phyloP scores from a whole-genome alignment of 2,113 vertebrate genomes.

The Cardinalis cardinalis region DNA sequence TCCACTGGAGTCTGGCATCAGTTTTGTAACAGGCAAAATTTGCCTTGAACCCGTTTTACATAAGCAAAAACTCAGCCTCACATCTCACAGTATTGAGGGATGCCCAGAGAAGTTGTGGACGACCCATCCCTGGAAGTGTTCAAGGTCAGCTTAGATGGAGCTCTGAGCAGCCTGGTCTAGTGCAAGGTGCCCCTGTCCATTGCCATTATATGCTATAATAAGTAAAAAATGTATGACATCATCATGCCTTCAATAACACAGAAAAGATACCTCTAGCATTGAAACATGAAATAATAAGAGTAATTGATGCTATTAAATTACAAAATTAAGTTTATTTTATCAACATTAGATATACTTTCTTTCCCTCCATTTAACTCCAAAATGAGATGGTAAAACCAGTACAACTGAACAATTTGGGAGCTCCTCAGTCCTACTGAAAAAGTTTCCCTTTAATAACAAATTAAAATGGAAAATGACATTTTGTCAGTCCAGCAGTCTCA shows the following conservation, averaged over 20 bases:
- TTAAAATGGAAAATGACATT: constrained; percentile 10
- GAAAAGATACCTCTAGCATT: not conserved
- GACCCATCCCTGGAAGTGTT: not conserved
- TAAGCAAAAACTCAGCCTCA: not conserved
- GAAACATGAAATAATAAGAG: constrained; percentile 29
- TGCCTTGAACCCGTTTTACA: not conserved
- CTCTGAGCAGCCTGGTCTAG: not conserved
- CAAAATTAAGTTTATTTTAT: constrained; percentile 64
- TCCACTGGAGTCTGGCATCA: not conserved
- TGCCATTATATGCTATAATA: not conserved
- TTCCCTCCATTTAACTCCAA: constrained; percentile 29
- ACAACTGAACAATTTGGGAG: constrained; percentile 26
- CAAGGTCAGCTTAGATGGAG: not conserved
- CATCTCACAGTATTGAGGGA: not conserved
- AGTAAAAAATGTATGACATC: not conserved
- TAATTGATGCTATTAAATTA: constrained; percentile 49
- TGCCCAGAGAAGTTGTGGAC: not conserved
- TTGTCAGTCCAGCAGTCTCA: not conserved
- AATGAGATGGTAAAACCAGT: constrained; percentile 27
- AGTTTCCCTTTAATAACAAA: not conserved
- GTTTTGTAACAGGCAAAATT: not conserved
- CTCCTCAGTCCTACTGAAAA: not conserved
- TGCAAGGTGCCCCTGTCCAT: not conserved
- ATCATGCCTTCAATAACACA: not conserved
- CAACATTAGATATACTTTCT: constrained; percentile 51